Evolutionary conservation across 2,888 invertebrate genomes (phyloP), one percentile per base, ranked within the genome.

Genomic region (Cryptocephalus primarius): DNA sequence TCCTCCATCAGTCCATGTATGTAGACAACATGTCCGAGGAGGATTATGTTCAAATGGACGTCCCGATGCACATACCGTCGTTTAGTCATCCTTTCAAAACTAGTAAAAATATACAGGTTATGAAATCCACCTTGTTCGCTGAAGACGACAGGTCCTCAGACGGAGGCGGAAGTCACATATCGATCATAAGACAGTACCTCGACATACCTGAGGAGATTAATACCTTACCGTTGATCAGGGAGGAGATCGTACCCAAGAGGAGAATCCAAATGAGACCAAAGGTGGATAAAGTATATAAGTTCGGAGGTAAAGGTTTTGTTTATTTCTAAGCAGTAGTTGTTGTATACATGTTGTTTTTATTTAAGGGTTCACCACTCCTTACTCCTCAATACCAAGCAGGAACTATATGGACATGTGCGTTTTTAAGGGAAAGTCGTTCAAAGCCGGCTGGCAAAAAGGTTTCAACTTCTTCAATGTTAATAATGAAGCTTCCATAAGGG

Each of bases 401-500:
- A 62, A 62, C 58, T 67, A 77, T 10, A 70, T 75, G 0, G 83
- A 84, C 60, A 61, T 77, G 63, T 74, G 76, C 0, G 68, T 82
- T 8, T 72, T 76, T 42, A 77, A 78, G 55, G 80, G 82, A 31
- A 75, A 82, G 0, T 78, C 82, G 49, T 81, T 80, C 50, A 80
- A 85, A 60, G 77, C 82, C 0, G 85, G 87, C 1, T 92, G 90
- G 82, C 83, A 82, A 0, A 80, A 82, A 0, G 76, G 77, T 10
- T 76, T 78, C 56, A 74, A 74, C 0, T 64, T 82, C 46, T 50
- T 50, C 12, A 45, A 48, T 32, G 32, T 53, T 33, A 53, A 55
- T 32, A 42, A 40, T 14, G 51, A 50, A 41, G 47, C 44, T 1
- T 52, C 54, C 43, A 45, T 50, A 3, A 54, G 51, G 33, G 49